Evolutionary conservation across 2,888 invertebrate species (phyloP).

Genomic region (Augochlorella aurata): DNA sequence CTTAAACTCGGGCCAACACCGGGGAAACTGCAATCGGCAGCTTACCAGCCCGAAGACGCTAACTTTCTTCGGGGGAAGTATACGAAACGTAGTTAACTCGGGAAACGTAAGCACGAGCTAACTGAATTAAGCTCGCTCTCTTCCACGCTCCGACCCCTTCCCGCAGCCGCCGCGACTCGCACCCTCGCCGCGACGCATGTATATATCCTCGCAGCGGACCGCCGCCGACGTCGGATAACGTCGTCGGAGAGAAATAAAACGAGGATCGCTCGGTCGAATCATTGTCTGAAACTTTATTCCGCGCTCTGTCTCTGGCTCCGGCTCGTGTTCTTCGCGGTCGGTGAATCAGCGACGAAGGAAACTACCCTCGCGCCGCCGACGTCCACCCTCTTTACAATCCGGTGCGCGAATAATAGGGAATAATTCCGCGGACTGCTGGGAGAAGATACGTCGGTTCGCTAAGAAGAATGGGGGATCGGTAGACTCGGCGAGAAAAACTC

Average conservation of each 20-base stretch:
- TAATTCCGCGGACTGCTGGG: background rate
- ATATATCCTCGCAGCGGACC: background rate
- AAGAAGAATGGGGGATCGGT: background rate
- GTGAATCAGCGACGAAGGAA: background rate
- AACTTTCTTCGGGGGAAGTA: constrained; percentile 49
- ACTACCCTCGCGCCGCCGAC: background rate
- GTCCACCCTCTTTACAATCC: background rate
- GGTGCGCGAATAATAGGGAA: background rate
- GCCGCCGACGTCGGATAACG: constrained; percentile 3
- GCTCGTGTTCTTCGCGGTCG: background rate
- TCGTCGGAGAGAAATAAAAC: constrained; percentile 30
- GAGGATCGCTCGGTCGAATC: constrained; percentile 19
- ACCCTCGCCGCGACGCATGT: background rate
- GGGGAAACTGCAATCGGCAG: constrained; percentile 49
- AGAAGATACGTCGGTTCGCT: background rate
- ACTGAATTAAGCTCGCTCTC: constrained; percentile 53
- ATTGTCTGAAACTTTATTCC: constrained; percentile 18
- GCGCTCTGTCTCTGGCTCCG: background rate
- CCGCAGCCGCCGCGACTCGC: background rate
- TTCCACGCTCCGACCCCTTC: background rate
- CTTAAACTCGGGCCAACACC: constrained; percentile 40
- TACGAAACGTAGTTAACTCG: constrained; percentile 59
- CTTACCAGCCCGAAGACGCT: constrained; percentile 36
- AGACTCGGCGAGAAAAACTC: background rate
- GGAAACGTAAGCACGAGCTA: constrained; percentile 57